Evolutionary conservation across 2,888 invertebrate species (phyloP).

Genomic region (Caenorhabditis becei): DNA sequence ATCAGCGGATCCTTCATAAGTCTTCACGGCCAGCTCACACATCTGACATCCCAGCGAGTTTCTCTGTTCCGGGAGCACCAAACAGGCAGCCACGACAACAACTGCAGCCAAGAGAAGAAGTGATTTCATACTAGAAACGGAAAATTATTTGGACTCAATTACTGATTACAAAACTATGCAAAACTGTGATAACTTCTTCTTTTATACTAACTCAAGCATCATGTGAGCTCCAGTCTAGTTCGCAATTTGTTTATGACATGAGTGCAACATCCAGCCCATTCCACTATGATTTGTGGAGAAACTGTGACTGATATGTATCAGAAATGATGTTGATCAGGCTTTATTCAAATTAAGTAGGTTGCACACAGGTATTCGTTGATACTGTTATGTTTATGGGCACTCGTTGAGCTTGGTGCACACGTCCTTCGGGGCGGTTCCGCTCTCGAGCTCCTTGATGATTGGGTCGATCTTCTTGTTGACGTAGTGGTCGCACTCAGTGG

Average conservation of each 20-base stretch:
- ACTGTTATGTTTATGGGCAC: conserved; percentile 30
- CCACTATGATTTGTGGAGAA: not conserved
- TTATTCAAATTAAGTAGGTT: not conserved
- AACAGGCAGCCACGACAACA: conserved; percentile 49
- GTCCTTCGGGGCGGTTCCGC: conserved; percentile 70
- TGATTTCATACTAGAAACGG: conserved; percentile 39
- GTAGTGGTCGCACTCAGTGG: conserved; percentile 61
- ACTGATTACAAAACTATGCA: conserved; percentile 11
- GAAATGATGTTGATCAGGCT: not conserved
- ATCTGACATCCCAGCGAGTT: conserved; percentile 63
- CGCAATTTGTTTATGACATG: conserved; percentile 29
- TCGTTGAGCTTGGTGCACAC: conserved; percentile 66
- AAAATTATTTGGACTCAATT: not conserved
- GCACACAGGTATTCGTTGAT: not conserved
- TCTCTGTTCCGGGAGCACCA: conserved; percentile 51
- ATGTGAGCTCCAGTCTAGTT: conserved; percentile 34
- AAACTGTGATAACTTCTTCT: conserved; percentile 7
- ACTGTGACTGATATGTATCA: no score
- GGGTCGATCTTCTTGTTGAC: conserved; percentile 65
- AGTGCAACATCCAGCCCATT: conserved; percentile 17
- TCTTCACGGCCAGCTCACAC: conserved; percentile 67
- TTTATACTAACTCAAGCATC: conserved; percentile 39
- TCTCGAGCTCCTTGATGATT: conserved; percentile 69
- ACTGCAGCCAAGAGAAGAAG: conserved; percentile 40
- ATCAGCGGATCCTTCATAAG: conserved; percentile 59